phyloP scores from a whole-genome alignment of 2,113 vertebrate genomes.

The Amblyornis subalaris region DNA sequence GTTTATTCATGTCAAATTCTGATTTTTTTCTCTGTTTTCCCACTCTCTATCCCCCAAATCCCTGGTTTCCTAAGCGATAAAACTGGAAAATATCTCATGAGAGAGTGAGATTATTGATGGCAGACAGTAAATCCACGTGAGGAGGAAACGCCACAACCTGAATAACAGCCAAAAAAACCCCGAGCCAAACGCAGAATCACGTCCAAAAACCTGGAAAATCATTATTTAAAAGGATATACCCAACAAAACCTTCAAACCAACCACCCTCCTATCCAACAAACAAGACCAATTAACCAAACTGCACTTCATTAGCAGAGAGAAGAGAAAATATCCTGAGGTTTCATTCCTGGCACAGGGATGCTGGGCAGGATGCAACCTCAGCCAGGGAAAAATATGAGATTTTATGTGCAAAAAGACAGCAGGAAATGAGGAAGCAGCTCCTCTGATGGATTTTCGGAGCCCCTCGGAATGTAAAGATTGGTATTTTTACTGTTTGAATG shows the following conservation, averaged over 20 bases:
- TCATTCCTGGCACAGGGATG: not conserved
- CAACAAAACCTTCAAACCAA: not conserved
- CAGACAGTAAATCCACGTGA: not conserved
- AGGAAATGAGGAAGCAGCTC: constrained; percentile 3
- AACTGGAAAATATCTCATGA: not conserved
- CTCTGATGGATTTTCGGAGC: not conserved
- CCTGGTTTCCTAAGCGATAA: not conserved
- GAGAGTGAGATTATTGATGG: not conserved
- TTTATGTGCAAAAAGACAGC: constrained; percentile 25
- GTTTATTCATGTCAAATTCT: not conserved
- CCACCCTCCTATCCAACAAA: not conserved
- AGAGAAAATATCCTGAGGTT: not conserved
- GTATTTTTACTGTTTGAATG: constrained; percentile 32
- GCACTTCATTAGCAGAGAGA: not conserved
- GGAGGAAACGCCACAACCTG: not conserved
- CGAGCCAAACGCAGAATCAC: not conserved
- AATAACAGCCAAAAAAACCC: not conserved
- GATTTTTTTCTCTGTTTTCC: not conserved
- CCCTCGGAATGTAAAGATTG: not conserved
- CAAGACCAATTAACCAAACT: not conserved
- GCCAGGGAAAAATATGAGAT: constrained; percentile 2
- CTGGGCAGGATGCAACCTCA: not conserved
- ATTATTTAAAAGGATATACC: not conserved
- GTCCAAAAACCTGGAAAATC: not conserved
- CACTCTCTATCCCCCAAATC: not conserved